phyloP scores from a whole-genome alignment of 2,888 invertebrate species.

The Dryobota labecula region DNA sequence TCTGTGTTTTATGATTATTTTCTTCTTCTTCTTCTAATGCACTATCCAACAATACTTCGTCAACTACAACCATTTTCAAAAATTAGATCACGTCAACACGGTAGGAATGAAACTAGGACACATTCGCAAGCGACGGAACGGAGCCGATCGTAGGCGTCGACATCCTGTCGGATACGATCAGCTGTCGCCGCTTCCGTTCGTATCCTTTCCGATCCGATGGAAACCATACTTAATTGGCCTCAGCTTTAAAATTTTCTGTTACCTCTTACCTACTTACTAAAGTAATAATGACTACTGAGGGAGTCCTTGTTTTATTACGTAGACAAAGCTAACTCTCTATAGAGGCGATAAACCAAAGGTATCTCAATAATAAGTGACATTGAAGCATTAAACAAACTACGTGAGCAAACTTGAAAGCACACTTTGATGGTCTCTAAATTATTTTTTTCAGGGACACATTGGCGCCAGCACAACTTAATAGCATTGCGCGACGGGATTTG shows the following conservation, averaged over 20 bases:
- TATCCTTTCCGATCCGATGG: no score
- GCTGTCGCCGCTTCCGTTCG: no score
- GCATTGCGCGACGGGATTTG: background rate
- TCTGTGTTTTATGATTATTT: no score
- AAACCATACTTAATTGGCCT: no score
- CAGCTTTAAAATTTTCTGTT: background rate
- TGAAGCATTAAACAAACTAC: conserved; percentile 10
- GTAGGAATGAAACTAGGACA: no score
- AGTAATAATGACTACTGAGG: background rate
- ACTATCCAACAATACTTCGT: no score
- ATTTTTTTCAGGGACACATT: background rate
- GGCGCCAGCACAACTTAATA: background rate
- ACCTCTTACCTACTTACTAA: background rate
- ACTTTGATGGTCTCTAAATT: background rate
- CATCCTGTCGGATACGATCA: no score
- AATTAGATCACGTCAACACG: no score
- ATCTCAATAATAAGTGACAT: background rate
- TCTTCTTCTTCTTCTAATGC: no score
- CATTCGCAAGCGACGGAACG: no score
- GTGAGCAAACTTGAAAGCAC: conserved; percentile 20
- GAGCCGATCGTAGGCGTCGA: no score
- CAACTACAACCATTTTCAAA: no score
- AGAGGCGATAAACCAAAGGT: background rate
- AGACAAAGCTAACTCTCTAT: background rate
- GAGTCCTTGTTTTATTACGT: background rate